A percentile compares a stretch with the other conserved stretches of the same genome.
Evolutionary conservation across 2,797 vertebrate species (phyloP).

Genomic region (Sebastes iracundus): DNA sequence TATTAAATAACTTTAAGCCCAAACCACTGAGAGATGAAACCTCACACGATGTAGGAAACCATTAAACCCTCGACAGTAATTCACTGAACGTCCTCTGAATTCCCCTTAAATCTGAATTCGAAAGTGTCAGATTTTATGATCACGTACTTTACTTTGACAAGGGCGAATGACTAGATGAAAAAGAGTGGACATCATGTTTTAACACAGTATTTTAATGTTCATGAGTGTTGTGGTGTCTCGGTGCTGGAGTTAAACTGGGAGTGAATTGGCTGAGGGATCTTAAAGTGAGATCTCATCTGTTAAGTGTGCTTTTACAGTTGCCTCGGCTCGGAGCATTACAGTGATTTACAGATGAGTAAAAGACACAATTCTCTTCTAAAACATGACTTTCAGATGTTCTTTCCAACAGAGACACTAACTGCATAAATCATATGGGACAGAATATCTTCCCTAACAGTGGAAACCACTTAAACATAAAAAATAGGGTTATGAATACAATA

Average conservation of each 20-base stretch:
- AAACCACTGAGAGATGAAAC: slow-evolving; percentile 34
- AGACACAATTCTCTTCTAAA: background rate
- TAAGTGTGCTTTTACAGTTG: slow-evolving; percentile 33
- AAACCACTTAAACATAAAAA: background rate
- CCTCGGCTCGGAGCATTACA: background rate
- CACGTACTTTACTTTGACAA: background rate
- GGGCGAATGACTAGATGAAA: background rate
- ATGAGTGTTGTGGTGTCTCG: background rate
- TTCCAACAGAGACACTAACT: background rate
- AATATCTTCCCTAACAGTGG: background rate
- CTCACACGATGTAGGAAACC: slow-evolving; percentile 33
- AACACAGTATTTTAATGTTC: slow-evolving; percentile 4
- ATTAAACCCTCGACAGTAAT: slow-evolving; percentile 28
- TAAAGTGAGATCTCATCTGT: slow-evolving; percentile 42
- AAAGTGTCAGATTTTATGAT: slow-evolving; percentile 24
- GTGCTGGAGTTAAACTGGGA: slow-evolving; percentile 24
- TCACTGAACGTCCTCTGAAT: slow-evolving; percentile 14
- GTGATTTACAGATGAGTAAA: slow-evolving; percentile 26
- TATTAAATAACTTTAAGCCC: slow-evolving; percentile 52
- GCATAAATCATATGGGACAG: background rate
- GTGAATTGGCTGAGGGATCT: slow-evolving; percentile 13
- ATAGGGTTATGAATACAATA: background rate
- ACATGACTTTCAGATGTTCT: slow-evolving; percentile 6
- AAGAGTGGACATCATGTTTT: slow-evolving; percentile 8
- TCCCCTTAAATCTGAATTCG: slow-evolving; percentile 20